A percentile compares a stretch with the other conserved stretches of the same genome.
Conservation (phyloP, 2,113 vertebrate genomes). For the Phalacrocorax aristotelis region DNA sequence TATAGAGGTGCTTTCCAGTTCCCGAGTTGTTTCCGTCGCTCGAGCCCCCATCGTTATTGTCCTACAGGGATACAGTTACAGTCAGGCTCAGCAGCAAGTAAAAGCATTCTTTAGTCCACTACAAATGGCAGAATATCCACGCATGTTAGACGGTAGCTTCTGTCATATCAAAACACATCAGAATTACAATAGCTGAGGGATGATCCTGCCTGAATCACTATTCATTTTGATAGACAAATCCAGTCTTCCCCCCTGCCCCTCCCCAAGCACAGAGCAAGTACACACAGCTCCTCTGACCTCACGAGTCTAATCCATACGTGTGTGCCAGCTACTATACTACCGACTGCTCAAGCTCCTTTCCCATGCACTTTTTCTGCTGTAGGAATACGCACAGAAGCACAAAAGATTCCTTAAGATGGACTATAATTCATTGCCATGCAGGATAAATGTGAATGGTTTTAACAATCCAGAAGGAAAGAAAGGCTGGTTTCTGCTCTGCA, state of each 20-base stretch:
- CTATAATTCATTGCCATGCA: conserved; percentile 62
- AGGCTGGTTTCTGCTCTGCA: conserved; percentile 56
- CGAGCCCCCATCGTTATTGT: conserved; percentile 77
- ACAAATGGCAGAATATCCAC: conserved; percentile 52
- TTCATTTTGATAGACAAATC: conserved; percentile 67
- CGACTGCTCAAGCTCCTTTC: conserved; percentile 60
- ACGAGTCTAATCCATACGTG: conserved; percentile 61
- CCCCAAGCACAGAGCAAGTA: conserved; percentile 59
- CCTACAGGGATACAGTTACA: conserved; percentile 71
- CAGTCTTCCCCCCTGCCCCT: conserved; percentile 10
- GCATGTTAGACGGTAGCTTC: conserved; percentile 57
- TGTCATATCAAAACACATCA: conserved; percentile 55
- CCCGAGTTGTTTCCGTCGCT: conserved; percentile 69
- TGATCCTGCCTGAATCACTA: conserved; percentile 63
- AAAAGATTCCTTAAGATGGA: conserved; percentile 70
- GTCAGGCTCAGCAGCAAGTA: conserved; percentile 71
- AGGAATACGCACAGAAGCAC: conserved; percentile 61
- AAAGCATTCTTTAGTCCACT: conserved; percentile 71
- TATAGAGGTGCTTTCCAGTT: conserved; percentile 73
- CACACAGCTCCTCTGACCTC: conserved; percentile 76
- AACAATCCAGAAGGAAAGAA: conserved; percentile 65
- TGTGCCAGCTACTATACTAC: conserved; percentile 69
- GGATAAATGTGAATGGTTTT: conserved; percentile 71
- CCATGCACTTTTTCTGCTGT: conserved; percentile 57
- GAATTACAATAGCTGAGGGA: conserved; percentile 64